phyloP scores from a whole-genome alignment of 2,797 vertebrate species.

The Luscinia luscinia region DNA sequence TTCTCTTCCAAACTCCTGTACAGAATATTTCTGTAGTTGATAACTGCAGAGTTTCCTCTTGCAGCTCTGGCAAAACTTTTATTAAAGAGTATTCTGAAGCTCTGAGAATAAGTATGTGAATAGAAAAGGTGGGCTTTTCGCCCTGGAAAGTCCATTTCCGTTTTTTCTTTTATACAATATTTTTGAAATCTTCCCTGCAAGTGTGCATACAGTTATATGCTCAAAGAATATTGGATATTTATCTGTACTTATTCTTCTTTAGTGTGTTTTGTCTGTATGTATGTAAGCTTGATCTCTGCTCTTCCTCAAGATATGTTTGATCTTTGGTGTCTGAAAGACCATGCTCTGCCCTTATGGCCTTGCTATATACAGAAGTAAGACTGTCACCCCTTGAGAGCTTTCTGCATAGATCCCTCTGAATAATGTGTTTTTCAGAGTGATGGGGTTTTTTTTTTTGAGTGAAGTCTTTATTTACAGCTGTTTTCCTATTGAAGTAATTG shows the following conservation, averaged over 20 bases:
- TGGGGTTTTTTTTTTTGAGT: fast-evolving
- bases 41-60: not conserved
- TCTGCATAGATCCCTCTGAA: not conserved
- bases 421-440: not conserved
- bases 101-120: not conserved
- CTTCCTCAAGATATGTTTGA: not conserved
- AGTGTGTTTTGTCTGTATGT: not conserved
- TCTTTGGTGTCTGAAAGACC: not conserved
- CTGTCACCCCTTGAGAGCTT: not conserved
- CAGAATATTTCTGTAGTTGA: not conserved
- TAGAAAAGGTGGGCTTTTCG: not conserved
- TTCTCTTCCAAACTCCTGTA: not conserved
- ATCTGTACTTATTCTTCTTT: not conserved
- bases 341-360: not conserved
- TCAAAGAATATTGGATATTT: not conserved
- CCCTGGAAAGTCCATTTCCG: not conserved
- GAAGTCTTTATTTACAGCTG: not conserved
- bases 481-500: not conserved
- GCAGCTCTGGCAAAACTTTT: not conserved
- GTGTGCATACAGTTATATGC: not conserved
- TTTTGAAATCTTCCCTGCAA: not conserved
- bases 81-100: not conserved
- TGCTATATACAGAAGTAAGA: not conserved
- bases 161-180: not conserved
- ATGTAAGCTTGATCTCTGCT: not conserved